A percentile compares a stretch with the other conserved stretches of the same genome.
These are phyloP conservation scores for Megalopta genalis DNA, from an alignment of 1,140 invertebrate genomes.

Conservation along the genomic window DNA sequence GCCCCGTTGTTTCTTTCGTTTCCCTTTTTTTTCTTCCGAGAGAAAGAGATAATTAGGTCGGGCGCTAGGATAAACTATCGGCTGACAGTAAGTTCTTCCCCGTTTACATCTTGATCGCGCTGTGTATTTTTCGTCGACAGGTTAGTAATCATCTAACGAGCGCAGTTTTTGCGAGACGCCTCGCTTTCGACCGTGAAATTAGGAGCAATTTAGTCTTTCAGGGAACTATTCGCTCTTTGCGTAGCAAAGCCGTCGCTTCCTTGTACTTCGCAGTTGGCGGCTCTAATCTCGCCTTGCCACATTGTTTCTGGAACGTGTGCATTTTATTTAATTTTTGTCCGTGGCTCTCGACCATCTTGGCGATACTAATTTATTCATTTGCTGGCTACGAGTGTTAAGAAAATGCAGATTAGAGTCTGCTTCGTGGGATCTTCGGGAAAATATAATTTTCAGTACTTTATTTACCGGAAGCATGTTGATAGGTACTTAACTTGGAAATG, in stretches of 20 bases:
- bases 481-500: no score
- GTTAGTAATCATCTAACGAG: slow-evolving; percentile 23
- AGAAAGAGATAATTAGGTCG: not conserved
- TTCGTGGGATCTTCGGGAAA: no score
- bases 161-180: slow-evolving; percentile 18
- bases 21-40: not conserved
- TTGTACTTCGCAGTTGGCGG: not conserved
- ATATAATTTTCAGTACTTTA: no score
- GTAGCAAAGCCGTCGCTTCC: not conserved
- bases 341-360: no score
- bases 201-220: slow-evolving; percentile 38
- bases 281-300: not conserved
- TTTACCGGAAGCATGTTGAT: no score
- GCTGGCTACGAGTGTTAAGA: no score
- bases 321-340: not conserved
- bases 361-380: no score
- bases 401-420: no score
- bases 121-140: not conserved
- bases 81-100: not conserved
- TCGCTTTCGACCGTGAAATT: slow-evolving; percentile 43
- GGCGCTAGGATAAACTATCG: not conserved
- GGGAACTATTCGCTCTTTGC: slow-evolving; percentile 9
- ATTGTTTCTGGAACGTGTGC: no score
- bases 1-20: not conserved
- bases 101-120: slow-evolving; percentile 13